A percentile compares a stretch with the other conserved stretches of the same genome.
Conservation (phyloP, 1,140 invertebrate genomes). For the Ostrea edulis region DNA sequence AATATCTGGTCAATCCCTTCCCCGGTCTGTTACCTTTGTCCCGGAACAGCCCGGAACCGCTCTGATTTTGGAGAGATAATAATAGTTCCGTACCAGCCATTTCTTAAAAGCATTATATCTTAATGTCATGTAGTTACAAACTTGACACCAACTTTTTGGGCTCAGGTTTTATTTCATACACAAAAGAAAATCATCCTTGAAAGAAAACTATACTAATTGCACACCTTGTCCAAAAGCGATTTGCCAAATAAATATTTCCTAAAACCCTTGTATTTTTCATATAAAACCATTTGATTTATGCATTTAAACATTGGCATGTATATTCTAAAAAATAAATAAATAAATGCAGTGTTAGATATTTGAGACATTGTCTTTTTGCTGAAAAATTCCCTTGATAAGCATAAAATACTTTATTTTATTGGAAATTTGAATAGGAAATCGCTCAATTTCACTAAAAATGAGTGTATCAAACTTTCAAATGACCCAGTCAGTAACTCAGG, state of each 20-base stretch:
- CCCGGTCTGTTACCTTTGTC: not conserved
- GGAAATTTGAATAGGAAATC: conserved; percentile 1
- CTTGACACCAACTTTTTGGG: not conserved
- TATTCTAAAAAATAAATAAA: too few species aligned
- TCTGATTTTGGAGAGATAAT: not conserved
- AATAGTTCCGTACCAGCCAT: not conserved
- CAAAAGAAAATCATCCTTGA: too few species aligned
- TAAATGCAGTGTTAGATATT: too few species aligned
- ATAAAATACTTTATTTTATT: not conserved
- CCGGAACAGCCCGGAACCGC: conserved; percentile 17
- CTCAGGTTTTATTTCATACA: too few species aligned
- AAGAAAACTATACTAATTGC: too few species aligned
- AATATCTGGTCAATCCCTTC: conserved; percentile 10
- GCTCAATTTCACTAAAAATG: not conserved
- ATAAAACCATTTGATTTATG: too few species aligned
- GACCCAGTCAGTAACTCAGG: not conserved
- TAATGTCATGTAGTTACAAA: not conserved
- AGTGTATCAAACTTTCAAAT: not conserved
- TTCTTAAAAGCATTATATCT: not conserved
- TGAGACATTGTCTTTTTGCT: not conserved
- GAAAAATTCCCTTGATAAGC: not conserved
- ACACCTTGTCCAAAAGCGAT: too few species aligned
- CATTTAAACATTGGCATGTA: too few species aligned
- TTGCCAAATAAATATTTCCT: too few species aligned
- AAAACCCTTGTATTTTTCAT: too few species aligned